Percentiles rank a stretch among this genome's conserved stretches.
These are phyloP conservation scores for Clupea harengus DNA, from an alignment of 2,113 vertebrate genomes.

Conservation along the genomic window DNA sequence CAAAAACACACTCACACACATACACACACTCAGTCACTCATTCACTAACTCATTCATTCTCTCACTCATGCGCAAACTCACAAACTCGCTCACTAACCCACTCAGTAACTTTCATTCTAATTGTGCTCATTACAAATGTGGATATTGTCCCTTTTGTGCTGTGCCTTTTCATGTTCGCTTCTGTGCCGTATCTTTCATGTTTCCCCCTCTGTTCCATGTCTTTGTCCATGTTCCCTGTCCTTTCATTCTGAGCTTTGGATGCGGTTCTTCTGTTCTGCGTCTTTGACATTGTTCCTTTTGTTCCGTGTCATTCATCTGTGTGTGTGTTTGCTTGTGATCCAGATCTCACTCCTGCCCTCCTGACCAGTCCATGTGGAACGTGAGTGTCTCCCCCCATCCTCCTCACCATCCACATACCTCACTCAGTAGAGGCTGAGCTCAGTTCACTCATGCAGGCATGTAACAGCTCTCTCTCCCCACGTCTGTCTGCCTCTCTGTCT, in stretches of 20 bases:
- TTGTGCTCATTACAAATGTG: neutral
- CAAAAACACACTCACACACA: neutral
- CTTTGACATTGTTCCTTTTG: neutral
- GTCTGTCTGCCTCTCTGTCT: neutral
- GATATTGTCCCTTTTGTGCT: neutral
- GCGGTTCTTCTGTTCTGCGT: neutral
- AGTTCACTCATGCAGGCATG: neutral
- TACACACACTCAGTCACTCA: neutral
- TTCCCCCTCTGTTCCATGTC: neutral
- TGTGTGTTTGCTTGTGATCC: slow-evolving; percentile 31
- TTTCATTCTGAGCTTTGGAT: neutral
- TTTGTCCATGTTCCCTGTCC: neutral
- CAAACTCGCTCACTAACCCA: neutral
- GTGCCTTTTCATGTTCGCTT: neutral
- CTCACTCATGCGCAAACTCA: neutral
- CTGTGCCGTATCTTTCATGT: neutral
- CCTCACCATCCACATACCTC: neutral
- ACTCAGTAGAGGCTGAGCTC: neutral
- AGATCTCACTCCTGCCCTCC: slow-evolving; percentile 65
- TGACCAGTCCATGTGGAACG: slow-evolving; percentile 63
- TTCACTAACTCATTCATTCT: no score
- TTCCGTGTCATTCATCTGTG: neutral
- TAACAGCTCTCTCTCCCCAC: slow-evolving; percentile 17
- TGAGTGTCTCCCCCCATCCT: slow-evolving; percentile 58
- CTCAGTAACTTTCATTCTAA: neutral